Percentiles rank a stretch among this genome's conserved stretches.
Conservation (phyloP, 1,140 invertebrate species). For the Brachionus asplanchnoidis region DNA sequence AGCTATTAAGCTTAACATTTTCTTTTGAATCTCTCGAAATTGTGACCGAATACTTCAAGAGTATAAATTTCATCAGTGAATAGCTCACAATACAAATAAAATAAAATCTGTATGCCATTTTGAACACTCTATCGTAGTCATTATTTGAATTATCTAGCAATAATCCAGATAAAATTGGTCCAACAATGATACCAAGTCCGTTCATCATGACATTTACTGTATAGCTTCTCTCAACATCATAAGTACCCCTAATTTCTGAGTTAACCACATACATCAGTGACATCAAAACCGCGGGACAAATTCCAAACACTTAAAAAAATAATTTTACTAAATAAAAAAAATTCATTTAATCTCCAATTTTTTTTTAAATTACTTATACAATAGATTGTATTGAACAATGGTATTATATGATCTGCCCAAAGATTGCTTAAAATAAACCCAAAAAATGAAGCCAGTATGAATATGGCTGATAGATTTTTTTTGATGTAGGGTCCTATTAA, state of each 20-base stretch:
- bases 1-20: not conserved
- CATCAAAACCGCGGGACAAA: slow-evolving; percentile 37
- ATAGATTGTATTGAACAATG: slow-evolving; percentile 24
- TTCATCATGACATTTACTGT: slow-evolving; percentile 27
- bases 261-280: slow-evolving; percentile 35
- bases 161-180: slow-evolving; percentile 5
- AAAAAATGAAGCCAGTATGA: slow-evolving; percentile 1
- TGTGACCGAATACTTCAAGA: not conserved
- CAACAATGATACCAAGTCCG: slow-evolving; percentile 18
- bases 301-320: slow-evolving; percentile 6
- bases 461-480: not conserved
- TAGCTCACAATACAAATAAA: slow-evolving; percentile 5
- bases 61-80: slow-evolving; percentile 20
- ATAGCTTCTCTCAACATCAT: not conserved
- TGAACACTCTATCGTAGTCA: slow-evolving; percentile 15
- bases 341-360: no score
- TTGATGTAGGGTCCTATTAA: not conserved
- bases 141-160: slow-evolving; percentile 6
- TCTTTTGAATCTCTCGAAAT: not conserved
- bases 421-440: slow-evolving; percentile 24
- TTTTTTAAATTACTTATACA: not conserved
- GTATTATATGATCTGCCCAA: slow-evolving; percentile 22
- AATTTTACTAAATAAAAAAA: not conserved
- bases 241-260: slow-evolving; percentile 13
- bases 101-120: slow-evolving; percentile 26